phyloP scores from a whole-genome alignment of 2,113 vertebrate species.

The Zosterops lateralis region DNA sequence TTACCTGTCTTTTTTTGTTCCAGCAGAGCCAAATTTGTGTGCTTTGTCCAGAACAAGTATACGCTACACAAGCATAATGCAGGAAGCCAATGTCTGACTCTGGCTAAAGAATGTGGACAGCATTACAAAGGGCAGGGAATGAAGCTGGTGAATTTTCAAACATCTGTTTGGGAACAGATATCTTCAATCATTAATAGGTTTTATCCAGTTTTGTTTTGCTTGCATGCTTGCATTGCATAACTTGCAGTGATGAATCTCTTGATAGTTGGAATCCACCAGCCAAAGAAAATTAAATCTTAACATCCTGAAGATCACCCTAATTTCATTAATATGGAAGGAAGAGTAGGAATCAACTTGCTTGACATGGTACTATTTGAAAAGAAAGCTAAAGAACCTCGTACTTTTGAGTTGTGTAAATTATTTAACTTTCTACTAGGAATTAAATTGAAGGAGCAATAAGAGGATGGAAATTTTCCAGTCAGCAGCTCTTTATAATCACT shows the following conservation, averaged over 20 bases:
- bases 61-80: neutral
- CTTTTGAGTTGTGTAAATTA: neutral
- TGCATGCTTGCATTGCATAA: neutral
- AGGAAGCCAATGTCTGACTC: neutral
- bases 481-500: constrained; percentile 1
- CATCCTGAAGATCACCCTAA: neutral
- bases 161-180: neutral
- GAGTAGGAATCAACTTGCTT: neutral
- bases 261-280: neutral
- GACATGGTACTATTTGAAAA: neutral
- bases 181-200: neutral
- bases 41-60: neutral
- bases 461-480: constrained; percentile 24
- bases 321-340: neutral
- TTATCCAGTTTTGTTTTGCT: neutral
- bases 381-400: neutral
- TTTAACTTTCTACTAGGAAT: constrained; percentile 34
- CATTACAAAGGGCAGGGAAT: neutral
- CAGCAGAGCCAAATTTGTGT: neutral
- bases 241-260: neutral
- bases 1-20: neutral
- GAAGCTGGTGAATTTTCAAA: neutral
- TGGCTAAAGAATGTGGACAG: neutral
- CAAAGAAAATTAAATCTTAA: constrained; percentile 5
- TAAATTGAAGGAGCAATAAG: neutral